phyloP scores from a whole-genome alignment of 2,113 vertebrate genomes.

The Chloropsis hardwickii region DNA sequence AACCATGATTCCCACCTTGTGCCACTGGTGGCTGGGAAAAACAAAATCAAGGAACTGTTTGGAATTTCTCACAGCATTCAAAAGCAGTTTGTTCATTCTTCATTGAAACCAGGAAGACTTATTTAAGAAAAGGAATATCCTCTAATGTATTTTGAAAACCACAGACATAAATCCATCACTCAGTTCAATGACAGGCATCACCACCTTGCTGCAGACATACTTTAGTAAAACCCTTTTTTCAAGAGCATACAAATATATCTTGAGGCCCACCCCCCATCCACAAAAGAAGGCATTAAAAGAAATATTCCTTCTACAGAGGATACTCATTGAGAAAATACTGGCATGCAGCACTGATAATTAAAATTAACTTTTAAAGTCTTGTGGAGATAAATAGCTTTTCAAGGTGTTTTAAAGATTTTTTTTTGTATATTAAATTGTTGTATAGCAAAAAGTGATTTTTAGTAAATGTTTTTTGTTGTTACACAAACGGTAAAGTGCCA shows the following conservation, averaged over 20 bases:
- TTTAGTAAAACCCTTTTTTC: background rate
- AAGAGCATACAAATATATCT: background rate
- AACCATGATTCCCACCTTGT: background rate
- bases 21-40: background rate
- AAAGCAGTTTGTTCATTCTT: background rate
- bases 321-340: background rate
- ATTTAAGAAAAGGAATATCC: background rate
- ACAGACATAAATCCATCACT: background rate
- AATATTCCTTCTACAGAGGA: background rate
- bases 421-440: background rate
- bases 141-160: background rate
- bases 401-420: background rate
- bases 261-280: background rate
- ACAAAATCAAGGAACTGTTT: background rate
- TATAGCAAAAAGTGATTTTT: background rate
- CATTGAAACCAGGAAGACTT: background rate
- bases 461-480: background rate
- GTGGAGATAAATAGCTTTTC: background rate
- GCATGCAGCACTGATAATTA: background rate
- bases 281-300: background rate
- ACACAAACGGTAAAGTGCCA: background rate
- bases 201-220: background rate
- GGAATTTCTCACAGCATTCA: background rate
- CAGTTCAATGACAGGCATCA: background rate
- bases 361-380: background rate